Percentiles rank a stretch among this genome's conserved stretches.
Evolutionary conservation across 2,113 vertebrate species (phyloP).

Genomic region (Plecotus auritus): DNA sequence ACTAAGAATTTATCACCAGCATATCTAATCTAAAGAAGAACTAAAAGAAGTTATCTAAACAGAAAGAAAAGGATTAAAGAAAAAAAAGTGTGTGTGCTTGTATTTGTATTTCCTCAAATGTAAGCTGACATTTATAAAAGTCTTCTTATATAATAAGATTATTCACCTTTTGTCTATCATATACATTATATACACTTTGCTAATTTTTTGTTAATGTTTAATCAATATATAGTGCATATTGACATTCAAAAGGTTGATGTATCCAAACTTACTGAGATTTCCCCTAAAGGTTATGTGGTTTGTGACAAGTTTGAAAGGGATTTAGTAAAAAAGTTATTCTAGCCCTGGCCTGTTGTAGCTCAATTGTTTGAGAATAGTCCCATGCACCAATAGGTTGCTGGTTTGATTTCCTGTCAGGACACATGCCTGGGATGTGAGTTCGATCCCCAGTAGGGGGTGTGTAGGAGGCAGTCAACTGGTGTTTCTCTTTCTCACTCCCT

Average conservation of each 20-base stretch:
- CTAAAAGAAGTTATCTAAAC: not conserved
- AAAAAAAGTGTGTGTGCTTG: not conserved
- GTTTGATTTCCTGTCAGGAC: too few species aligned
- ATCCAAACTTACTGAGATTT: not conserved
- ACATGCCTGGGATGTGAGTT: too few species aligned
- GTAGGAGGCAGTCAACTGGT: too few species aligned
- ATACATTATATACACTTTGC: not conserved
- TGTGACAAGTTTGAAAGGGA: not conserved
- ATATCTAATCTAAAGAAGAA: not conserved
- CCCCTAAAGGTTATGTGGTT: not conserved
- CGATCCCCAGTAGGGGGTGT: too few species aligned
- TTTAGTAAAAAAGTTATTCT: not conserved
- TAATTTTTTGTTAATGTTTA: not conserved
- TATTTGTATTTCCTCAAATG: not conserved
- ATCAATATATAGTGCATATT: not conserved
- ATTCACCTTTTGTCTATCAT: not conserved
- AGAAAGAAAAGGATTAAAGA: not conserved
- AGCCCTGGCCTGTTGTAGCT: too few species aligned
- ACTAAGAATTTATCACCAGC: not conserved
- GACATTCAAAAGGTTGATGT: not conserved
- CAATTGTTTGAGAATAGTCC: too few species aligned
- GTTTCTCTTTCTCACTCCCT: too few species aligned
- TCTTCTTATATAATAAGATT: not conserved
- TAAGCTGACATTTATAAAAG: not conserved
- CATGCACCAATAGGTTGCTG: too few species aligned